Base-by-base conservation (phyloP, 2,888 invertebrate genomes). In the Muscina levida region DNA sequence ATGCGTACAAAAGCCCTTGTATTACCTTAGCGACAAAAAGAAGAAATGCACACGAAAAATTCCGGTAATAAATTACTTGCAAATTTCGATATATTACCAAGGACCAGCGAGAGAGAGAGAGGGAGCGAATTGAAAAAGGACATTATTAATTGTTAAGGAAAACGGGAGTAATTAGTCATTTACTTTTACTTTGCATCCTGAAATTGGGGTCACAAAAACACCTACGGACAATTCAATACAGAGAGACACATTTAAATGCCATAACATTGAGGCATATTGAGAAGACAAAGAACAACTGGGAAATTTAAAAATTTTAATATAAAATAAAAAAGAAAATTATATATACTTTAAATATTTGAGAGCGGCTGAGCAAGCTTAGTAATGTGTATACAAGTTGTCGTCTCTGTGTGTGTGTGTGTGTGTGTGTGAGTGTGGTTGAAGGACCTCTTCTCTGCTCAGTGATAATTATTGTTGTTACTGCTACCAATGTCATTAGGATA, bases 151-250 rank as follows among this genome's bases (percentile, higher is more conserved):
- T 62, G 62, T 37, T 37, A 62, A 62, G 62, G 62, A 62, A 62
- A 62, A 62, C 62, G 62, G 62, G 62, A 62, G 62, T 62, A 62
- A 62, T 62, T 62, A 62, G 62, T 62, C 62, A 62, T 42, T 22
- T 42, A 42, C 62, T 62, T 42, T 42, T 22, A 62, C 57, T 57
- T 62, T 15, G 17, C 57, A 11, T 37, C 57, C 31, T 6, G 24
- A 53, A 53, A 53, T 53, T 22, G 22, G 22, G 53, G 53, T 53
- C 53, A 53, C 19, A 53, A 22, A 19, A 22, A 24, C 24, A 2
- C 8, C 24, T 53, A 1, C 19, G 53, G 3, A 53, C 17, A 31
- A 31, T n/a, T 8, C 44, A 31, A 31, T n/a, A 8, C 44, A 19
- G 53, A 24, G 53, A 53, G 22, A 24, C 22, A 13, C 22, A 22